Conservation (phyloP, 1,140 invertebrate genomes). For the Drosophila malerkotliana region DNA sequence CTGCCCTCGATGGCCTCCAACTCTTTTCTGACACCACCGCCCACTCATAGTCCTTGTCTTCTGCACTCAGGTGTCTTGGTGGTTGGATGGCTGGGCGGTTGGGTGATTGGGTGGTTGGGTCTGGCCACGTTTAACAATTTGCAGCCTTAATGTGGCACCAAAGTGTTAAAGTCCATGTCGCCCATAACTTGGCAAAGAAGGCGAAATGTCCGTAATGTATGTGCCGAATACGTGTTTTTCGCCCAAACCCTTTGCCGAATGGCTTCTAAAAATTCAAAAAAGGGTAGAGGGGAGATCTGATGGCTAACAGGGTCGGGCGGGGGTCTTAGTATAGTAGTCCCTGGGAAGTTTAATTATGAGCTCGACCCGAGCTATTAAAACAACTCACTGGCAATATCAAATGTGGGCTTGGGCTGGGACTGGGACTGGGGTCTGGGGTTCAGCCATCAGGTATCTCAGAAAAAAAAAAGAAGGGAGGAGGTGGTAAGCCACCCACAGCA, state of each 20-base stretch:
- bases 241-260: slow-evolving; percentile 47
- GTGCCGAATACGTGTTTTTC: slow-evolving; percentile 63
- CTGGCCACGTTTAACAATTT: slow-evolving; percentile 74
- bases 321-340: slow-evolving; percentile 2
- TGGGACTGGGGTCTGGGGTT: background rate
- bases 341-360: slow-evolving; percentile 68
- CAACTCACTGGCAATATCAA: slow-evolving; percentile 63
- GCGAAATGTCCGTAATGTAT: slow-evolving; percentile 71
- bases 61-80: slow-evolving; percentile 18
- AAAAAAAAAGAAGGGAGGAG: too few species aligned
- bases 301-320: background rate
- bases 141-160: slow-evolving; percentile 76
- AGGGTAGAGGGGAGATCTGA: background rate
- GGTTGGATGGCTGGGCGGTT: background rate
- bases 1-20: slow-evolving; percentile 12
- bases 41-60: background rate
- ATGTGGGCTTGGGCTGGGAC: slow-evolving; percentile 33
- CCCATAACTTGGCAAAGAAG: slow-evolving; percentile 61
- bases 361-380: slow-evolving; percentile 73
- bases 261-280: slow-evolving; percentile 17
- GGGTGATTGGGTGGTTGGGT: background rate
- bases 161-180: slow-evolving; percentile 76
- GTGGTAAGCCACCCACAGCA: slow-evolving; percentile 1
- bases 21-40: background rate
- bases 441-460: background rate